Evolutionary conservation across 2,888 invertebrate genomes (phyloP), one percentile per base, ranked within the genome.

Genomic region (Thymelicus acteon): DNA sequence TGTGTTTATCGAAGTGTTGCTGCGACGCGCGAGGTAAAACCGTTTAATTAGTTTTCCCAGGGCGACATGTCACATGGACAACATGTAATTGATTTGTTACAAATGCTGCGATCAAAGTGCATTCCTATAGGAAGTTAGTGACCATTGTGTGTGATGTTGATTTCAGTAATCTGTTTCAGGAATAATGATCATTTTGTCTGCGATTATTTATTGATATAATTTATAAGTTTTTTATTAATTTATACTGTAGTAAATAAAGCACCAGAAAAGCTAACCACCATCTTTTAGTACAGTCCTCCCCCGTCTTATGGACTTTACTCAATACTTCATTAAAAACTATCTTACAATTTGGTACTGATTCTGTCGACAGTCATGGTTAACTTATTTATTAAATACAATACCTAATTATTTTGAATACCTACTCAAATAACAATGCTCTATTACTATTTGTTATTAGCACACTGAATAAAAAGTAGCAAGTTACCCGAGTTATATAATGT

Each of bases 201-300:
- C 82, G 79, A 85, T 88, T 90, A 92, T 92, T 91, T 92, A 92
- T 92, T 92, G 83, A 85, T 86, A 81, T 90, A 86, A 91, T 88
- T 86, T 90, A 86, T 88, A 87, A 81, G 86, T 88, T 90, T 91
- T 87, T 84, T 90, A 86, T 85, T 91, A 87, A 92, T 91, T 91
- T 92, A 91, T 91, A 88, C 83, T 84, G 80, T 89, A 90, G 85
- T 85, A 77, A 92, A 86, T 91, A 91, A 92, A 91, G 85, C 85
- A 88, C 83, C 80, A 60, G 67, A 72, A 72, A 75, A 60, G 63
- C 15, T 19, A 15, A 52, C 49, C 4, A 7, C 57, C 71, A 57
- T 70, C 72, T 72, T 69, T 71, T 69, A 7, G 7, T 57, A 13
- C 37, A 37, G 5, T 12, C 15, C 12, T 12, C 54, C n/a, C 24